phyloP scores from a whole-genome alignment of 2,888 invertebrate species.

The Andrena bicolor region DNA sequence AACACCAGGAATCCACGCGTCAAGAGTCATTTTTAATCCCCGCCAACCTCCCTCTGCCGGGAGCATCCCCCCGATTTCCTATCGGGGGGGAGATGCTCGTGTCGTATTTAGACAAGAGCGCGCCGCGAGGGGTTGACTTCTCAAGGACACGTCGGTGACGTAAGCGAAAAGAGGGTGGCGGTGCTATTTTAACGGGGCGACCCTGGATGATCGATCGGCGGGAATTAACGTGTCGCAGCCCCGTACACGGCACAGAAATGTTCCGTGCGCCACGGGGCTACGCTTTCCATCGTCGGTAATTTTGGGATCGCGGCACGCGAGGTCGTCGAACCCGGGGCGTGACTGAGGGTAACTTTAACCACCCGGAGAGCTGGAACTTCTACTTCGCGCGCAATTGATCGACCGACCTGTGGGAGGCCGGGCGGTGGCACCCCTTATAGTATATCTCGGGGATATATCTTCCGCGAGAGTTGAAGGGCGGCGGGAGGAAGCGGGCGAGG shows the following conservation, averaged over 20 bases:
- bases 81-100: neutral
- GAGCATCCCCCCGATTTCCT: neutral
- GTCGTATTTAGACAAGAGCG: conserved; percentile 49
- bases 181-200: conserved; percentile 68
- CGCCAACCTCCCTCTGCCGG: too few relatives aligned
- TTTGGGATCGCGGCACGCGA: conserved; percentile 63
- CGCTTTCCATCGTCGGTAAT: conserved; percentile 55
- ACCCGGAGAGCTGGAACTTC: conserved; percentile 53
- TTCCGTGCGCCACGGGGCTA: conserved; percentile 41
- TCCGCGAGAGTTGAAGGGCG: neutral
- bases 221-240: conserved; percentile 54
- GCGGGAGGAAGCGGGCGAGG: neutral
- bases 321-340: conserved; percentile 66
- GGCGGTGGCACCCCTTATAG: conserved; percentile 10
- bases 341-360: conserved; percentile 63
- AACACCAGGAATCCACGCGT: too few relatives aligned
- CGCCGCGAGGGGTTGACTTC: conserved; percentile 57
- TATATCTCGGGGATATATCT: conserved; percentile 48
- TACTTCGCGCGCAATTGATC: conserved; percentile 62
- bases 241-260: conserved; percentile 40
- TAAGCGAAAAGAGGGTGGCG: conserved; percentile 58
- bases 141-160: conserved; percentile 69
- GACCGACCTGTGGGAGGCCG: conserved; percentile 12
- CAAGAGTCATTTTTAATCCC: too few relatives aligned
- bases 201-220: conserved; percentile 68